Conservation (phyloP, 2,888 invertebrate genomes). For the Mamestra brassicae region DNA sequence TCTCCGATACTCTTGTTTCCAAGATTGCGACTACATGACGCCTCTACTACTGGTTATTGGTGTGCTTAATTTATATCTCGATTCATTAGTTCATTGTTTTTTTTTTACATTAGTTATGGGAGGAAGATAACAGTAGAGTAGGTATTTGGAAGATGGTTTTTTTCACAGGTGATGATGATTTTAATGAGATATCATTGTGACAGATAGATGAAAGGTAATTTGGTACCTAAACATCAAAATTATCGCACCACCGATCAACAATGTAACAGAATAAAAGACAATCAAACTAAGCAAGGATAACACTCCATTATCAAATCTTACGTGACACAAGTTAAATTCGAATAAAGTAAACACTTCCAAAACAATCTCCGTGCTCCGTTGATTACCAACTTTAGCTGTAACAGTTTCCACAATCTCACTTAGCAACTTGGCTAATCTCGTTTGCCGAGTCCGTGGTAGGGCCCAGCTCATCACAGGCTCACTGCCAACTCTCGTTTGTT, state of each 20-base stretch:
- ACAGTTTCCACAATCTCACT: conserved; percentile 52
- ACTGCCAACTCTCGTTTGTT: conserved; percentile 87
- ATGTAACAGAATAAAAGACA: not conserved
- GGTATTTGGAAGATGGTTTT: not conserved
- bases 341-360: conserved; percentile 24
- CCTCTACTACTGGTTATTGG: conserved; percentile 63
- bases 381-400: conserved; percentile 36
- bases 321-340: conserved; percentile 1
- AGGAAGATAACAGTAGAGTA: too few species aligned
- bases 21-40: conserved; percentile 73
- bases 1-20: conserved; percentile 77
- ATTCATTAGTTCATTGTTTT: conserved; percentile 9
- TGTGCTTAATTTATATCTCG: conserved; percentile 10
- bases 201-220: not conserved
- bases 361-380: conserved; percentile 23
- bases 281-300: not conserved
- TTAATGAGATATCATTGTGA: not conserved
- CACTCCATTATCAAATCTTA: conserved; percentile 8
- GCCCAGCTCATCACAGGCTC: conserved; percentile 75
- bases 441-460: conserved; percentile 67
- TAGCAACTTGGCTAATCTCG: conserved; percentile 50
- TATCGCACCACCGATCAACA: not conserved
- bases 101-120: not conserved
- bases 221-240: not conserved
- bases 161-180: not conserved